phyloP scores from a whole-genome alignment of 2,113 vertebrate species.

The Meles meles region DNA sequence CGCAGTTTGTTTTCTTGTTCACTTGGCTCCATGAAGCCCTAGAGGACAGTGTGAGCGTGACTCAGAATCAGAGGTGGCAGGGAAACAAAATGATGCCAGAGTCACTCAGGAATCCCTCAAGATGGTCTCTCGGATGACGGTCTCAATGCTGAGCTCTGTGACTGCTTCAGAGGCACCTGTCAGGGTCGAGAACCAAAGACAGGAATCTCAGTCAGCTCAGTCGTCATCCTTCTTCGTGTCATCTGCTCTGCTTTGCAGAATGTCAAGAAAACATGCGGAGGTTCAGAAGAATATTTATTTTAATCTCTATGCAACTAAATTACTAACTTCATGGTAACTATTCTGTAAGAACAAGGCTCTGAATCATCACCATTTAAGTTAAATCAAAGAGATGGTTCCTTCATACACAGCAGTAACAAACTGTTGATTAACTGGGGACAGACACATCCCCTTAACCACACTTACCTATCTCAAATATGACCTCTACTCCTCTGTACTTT shows the following conservation, averaged over 20 bases:
- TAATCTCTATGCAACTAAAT: not conserved
- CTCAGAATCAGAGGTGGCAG: not conserved
- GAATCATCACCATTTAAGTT: not conserved
- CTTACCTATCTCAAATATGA: not conserved
- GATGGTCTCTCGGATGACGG: too few species aligned
- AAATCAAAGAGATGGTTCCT: not conserved
- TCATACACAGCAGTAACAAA: not conserved
- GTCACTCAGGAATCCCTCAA: not conserved
- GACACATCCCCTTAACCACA: not conserved
- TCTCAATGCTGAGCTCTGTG: not conserved
- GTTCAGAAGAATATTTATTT: not conserved
- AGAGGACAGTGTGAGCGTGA: not conserved
- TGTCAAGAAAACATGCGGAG: not conserved
- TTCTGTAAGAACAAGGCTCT: not conserved
- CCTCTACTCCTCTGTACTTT: not conserved
- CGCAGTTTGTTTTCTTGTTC: not conserved
- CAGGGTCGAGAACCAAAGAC: not conserved
- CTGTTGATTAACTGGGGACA: not conserved
- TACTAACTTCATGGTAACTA: not conserved
- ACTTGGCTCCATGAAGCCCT: not conserved
- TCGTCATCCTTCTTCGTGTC: not conserved
- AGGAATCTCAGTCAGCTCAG: rapidly evolving
- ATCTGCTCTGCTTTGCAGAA: not conserved
- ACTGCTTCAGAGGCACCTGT: not conserved
- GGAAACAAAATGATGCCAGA: not conserved